Evolutionary conservation across 2,888 invertebrate genomes (phyloP), one percentile per base, ranked within the genome.

Genomic region (Trachelus tabidus): DNA sequence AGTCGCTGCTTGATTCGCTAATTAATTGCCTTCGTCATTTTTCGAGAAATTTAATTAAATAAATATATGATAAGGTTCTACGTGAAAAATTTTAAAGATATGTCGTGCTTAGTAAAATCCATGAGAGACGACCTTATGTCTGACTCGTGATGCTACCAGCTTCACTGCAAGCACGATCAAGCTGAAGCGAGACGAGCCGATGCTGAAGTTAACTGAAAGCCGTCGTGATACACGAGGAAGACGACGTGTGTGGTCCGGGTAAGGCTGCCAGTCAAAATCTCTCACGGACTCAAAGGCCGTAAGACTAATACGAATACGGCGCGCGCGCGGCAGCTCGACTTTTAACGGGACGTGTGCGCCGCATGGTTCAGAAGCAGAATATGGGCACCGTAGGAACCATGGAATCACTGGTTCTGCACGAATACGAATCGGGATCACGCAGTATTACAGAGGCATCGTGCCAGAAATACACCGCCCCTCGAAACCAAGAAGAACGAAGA

Each of bases 241-340:
- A 78, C 87, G 78, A 85, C 87, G 87, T 87, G 89, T 88, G 89
- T 86, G 89, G 89, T 86, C 89, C 76, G 75, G 81, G 80, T 83
- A 82, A 77, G 79, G 83, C 84, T 85, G 88, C 85, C 85, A 87
- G 86, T 89, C 86, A 87, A 88, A 88, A 86, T 87, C 87, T 84
- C 83, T 84, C 84, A 81, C 83, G 83, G 80, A 83, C 37, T 78
- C 76, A 31, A 76, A 73, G 71, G 73, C 30, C 30, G 34, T 35
- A 37, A 30, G 31, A 74, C 74, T 34, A 71, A 31, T 34, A 71
- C 71, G 33, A 31, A 31, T 34, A 31, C 71, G 71, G 34, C 71
- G 71, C 71, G 71, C 71, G 71, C 71, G 56, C 56, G 56, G 56
- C 56, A 56, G 56, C 56, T 56, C 56, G 56, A 56, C 56, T 56